Percentiles rank a stretch among this genome's conserved stretches.
Evolutionary conservation across 2,888 invertebrate genomes (phyloP).

Genomic region (Callimorpha dominula): DNA sequence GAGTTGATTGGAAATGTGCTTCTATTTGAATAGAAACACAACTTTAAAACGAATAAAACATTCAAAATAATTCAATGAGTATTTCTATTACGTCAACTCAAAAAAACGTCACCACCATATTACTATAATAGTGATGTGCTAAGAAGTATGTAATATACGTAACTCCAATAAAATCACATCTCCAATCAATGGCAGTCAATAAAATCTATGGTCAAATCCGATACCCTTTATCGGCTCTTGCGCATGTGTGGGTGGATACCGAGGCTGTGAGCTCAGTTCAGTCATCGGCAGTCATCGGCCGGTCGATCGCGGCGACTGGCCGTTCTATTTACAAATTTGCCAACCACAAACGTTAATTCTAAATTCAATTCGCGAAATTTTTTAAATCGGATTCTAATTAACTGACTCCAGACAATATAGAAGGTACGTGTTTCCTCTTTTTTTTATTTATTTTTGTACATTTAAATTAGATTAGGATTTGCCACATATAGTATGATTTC

Average conservation of each 20-base stretch:
- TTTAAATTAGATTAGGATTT: not conserved
- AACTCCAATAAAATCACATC: conserved; percentile 52
- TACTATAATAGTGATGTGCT: not conserved
- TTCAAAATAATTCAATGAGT: not conserved
- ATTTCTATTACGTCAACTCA: not conserved
- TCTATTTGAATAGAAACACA: not conserved
- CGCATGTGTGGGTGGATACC: conserved; percentile 58
- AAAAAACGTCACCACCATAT: not conserved
- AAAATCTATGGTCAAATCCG: conserved; percentile 62
- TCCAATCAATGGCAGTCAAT: conserved; percentile 57
- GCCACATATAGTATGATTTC: not conserved
- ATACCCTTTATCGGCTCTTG: conserved; percentile 58
- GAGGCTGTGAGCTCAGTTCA: conserved; percentile 63
- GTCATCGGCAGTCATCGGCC: conserved; percentile 74
- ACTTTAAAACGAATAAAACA: not conserved
- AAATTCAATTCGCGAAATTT: conserved; percentile 27
- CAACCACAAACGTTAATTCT: conserved; percentile 26
- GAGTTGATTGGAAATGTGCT: too few relatives aligned
- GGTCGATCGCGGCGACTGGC: conserved; percentile 67
- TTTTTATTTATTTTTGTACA: not conserved
- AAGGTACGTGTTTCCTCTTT: conserved; percentile 34
- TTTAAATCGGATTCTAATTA: conserved; percentile 21
- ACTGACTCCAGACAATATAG: conserved; percentile 16
- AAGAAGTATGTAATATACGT: not conserved
- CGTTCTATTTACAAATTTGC: conserved; percentile 61